Evolutionary conservation across 2,797 vertebrate species (phyloP).

Genomic region (Rhynchonycteris naso): DNA sequence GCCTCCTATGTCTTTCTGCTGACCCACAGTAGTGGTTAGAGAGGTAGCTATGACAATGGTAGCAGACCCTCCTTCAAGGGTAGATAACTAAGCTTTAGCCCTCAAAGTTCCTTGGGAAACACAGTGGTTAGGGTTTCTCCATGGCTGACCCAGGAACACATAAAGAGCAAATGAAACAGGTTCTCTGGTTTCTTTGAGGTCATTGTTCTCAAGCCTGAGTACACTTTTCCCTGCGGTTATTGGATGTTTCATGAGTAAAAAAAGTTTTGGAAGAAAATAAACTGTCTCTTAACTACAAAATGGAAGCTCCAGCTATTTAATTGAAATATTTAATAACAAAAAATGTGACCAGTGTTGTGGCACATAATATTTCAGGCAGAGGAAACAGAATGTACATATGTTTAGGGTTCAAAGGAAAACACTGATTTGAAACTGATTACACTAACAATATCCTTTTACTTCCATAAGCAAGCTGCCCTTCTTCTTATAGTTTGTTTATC

Average conservation of each 20-base stretch:
- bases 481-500: constrained; percentile 1
- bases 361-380: not conserved
- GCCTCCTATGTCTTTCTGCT: not conserved
- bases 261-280: constrained; percentile 40
- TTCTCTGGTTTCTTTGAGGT: not conserved
- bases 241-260: not conserved
- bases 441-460: not conserved
- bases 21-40: not conserved
- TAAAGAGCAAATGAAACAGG: not conserved
- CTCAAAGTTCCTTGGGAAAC: not conserved
- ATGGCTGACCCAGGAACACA: not conserved
- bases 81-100: not conserved
- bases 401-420: not conserved
- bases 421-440: not conserved
- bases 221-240: not conserved
- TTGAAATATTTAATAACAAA: not conserved
- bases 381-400: not conserved
- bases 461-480: not conserved
- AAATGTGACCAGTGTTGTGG: not conserved
- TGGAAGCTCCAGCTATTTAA: not conserved
- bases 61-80: not conserved
- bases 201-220: not conserved
- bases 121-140: not conserved
- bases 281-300: constrained; percentile 30
- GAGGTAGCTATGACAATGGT: not conserved